Evolutionary conservation across 2,888 invertebrate species (phyloP), one percentile per base, ranked within the genome.

Genomic region (Agonopterix heracliana): DNA sequence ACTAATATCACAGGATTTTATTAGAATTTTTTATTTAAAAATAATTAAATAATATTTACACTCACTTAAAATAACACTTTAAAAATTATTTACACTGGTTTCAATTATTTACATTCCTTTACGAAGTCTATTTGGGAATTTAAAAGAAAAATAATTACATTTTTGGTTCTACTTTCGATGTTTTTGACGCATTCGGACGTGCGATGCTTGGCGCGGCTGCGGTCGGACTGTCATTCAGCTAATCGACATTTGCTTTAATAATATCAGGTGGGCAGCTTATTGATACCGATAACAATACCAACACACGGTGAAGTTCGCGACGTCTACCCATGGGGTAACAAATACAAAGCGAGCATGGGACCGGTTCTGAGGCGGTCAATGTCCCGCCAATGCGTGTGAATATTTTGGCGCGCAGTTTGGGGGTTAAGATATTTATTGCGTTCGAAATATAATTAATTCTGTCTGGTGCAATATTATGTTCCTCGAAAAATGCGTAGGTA

Each of bases 1-100:
- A 67, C 78, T 85, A 86, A 79, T 87, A 87, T 87, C 87, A 87
- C 87, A 87, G 87, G 82, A 84, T 86, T 84, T 80, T 78, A 77
- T 59, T 84, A 26, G 5, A 26, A 26, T 26, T 3, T 26, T 26
- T 81, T 78, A 77, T 59, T 56, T 50, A 59, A 59, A 56, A 55
- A 66, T 78, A 77, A 59, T 56, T 50, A 59, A 59, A 56, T 55
- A 66, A 66, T 64, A 59, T 57, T 55, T 52, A 53, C 41, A 41
- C 41, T 41, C 41, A 41, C 41, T 41, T 9, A 41, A 38, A 61
- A 57, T 57, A 58, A 50, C 59, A 67, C 58, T 57, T 55, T 59
- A 54, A 54, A 53, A 59, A 60, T 63, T 42, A 48, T 47, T 51
- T 54, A 50, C 48, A 49, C 40, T 13, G 26, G 26, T 26, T 47